Conservation (phyloP, 2,888 invertebrate genomes). For the Eristalinus aeneus region DNA sequence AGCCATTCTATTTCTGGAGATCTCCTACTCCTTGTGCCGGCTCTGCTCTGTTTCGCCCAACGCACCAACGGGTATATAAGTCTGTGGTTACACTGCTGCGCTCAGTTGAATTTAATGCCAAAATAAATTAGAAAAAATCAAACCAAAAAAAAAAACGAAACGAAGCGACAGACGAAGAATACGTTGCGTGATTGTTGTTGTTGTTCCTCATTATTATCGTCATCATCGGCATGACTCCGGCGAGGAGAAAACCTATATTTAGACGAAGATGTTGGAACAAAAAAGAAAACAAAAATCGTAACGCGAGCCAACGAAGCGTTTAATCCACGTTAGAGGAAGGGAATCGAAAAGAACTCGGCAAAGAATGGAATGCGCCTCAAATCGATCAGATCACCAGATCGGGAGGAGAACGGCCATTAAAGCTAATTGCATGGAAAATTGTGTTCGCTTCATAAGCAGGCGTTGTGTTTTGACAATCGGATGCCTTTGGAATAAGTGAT, state of each 20-base stretch:
- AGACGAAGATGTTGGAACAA: constrained; percentile 14
- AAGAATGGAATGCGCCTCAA: constrained; percentile 34
- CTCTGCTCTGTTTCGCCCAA: constrained; percentile 34
- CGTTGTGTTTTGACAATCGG: not conserved
- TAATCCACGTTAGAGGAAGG: constrained; percentile 22
- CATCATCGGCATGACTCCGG: not conserved
- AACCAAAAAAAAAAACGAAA: constrained; percentile 16
- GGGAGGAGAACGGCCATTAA: constrained; percentile 19
- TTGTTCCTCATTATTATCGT: not conserved
- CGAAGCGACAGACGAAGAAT: not conserved
- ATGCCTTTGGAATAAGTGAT: not conserved
- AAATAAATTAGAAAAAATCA: constrained; percentile 63
- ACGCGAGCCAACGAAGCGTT: constrained; percentile 48
- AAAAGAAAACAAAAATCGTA: not conserved
- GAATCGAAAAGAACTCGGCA: constrained; percentile 1
- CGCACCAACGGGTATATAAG: constrained; percentile 61
- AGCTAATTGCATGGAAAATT: constrained; percentile 54
- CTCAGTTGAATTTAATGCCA: constrained; percentile 69
- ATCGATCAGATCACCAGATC: not conserved
- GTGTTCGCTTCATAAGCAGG: not conserved
- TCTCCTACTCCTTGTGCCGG: not conserved
- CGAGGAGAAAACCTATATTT: constrained; percentile 27
- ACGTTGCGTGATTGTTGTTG: constrained; percentile 7
- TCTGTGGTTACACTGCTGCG: constrained; percentile 60
- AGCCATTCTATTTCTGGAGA: constrained; percentile 58